phyloP scores from a whole-genome alignment of 2,888 invertebrate species.

The Thysanoteuthis rhombus region DNA sequence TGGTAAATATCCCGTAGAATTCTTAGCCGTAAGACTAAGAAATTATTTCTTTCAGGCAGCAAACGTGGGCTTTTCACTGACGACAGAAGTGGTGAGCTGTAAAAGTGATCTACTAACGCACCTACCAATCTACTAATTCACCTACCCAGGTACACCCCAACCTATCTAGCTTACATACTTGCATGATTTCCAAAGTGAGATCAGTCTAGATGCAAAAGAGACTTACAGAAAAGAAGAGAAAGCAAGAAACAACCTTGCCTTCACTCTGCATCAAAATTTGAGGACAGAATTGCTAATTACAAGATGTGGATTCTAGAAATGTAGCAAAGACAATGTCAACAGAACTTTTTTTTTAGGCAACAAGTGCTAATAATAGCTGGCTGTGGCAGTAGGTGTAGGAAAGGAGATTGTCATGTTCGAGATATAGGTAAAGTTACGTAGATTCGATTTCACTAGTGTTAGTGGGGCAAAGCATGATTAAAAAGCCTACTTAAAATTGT shows the following conservation, averaged over 20 bases:
- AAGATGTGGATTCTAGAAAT: not conserved
- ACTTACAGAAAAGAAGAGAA: not conserved
- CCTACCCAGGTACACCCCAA: not conserved
- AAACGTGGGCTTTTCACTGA: not conserved
- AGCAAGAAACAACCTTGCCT: not conserved
- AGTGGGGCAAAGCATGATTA: no score
- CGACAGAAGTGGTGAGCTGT: not conserved
- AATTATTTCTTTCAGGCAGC: not conserved
- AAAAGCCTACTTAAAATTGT: no score
- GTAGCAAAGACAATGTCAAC: not conserved
- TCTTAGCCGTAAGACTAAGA: not conserved
- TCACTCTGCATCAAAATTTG: not conserved
- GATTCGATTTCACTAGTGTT: not conserved
- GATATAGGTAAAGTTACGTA: not conserved
- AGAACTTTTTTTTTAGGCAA: not conserved
- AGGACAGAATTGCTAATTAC: not conserved
- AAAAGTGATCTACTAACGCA: not conserved
- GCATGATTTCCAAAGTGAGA: not conserved
- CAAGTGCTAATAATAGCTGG: not conserved
- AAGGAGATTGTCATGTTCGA: not conserved
- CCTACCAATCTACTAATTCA: not conserved
- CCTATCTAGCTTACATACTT: not conserved
- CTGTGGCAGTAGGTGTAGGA: not conserved
- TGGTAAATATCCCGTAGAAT: not conserved
- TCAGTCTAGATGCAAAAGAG: not conserved